phyloP scores from a whole-genome alignment of 2,113 vertebrate species.

The Micromys minutus region DNA sequence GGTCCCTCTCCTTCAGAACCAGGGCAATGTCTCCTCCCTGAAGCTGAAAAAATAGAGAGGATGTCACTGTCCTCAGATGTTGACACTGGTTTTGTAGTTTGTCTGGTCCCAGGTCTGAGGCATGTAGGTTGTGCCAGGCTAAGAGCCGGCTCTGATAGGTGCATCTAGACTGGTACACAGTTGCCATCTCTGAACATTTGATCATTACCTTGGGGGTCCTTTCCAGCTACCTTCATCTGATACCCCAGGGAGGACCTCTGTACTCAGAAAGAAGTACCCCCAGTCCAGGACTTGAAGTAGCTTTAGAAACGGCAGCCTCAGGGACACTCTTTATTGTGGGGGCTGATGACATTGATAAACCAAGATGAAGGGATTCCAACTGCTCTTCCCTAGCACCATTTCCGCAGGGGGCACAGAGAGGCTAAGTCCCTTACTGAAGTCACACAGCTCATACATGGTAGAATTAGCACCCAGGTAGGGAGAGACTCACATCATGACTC shows the following conservation, averaged over 20 bases:
- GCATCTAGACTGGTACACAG: background rate
- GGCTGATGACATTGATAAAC: too few species aligned
- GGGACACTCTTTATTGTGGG: background rate
- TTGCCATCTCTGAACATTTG: background rate
- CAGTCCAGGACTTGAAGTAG: background rate
- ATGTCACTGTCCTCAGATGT: slow-evolving; percentile 76
- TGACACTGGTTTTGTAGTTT: slow-evolving; percentile 78
- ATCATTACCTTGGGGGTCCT: background rate
- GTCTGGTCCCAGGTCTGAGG: slow-evolving; percentile 46
- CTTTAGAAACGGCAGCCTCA: background rate
- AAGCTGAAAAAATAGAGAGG: slow-evolving; percentile 8
- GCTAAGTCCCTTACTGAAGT: background rate
- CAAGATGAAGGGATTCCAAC: background rate
- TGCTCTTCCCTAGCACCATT: too few species aligned
- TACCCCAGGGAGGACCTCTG: background rate
- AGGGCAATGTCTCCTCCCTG: background rate
- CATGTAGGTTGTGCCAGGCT: background rate
- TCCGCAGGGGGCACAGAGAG: background rate
- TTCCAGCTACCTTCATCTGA: background rate
- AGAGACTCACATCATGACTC: background rate
- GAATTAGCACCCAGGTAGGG: background rate
- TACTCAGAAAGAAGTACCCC: background rate
- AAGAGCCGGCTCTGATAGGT: background rate
- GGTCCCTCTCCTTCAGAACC: background rate
- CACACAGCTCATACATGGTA: background rate